Percentiles rank a stretch among this genome's conserved stretches.
Conservation (phyloP, 2,888 invertebrate genomes). For the Patella caerulea region DNA sequence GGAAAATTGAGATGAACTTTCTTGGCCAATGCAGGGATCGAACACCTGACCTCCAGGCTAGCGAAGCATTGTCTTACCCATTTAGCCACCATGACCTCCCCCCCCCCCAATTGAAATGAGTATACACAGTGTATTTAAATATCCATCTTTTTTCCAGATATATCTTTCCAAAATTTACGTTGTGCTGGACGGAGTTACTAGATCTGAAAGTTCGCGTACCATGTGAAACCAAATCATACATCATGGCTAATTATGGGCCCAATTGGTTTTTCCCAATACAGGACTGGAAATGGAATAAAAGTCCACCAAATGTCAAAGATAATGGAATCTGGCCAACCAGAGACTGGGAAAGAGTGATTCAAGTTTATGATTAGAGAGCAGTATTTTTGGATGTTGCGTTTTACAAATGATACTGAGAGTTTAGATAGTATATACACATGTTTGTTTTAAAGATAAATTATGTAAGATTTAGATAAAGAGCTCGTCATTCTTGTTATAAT, state of each 20-base stretch:
- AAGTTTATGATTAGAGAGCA: conserved; percentile 54
- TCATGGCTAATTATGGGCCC: conserved; percentile 75
- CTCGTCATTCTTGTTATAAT: too few relatives aligned
- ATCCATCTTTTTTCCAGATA: conserved; percentile 67
- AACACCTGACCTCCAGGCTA: too few relatives aligned
- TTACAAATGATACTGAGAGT: too few relatives aligned
- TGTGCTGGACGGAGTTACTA: conserved; percentile 75
- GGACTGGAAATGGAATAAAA: conserved; percentile 75
- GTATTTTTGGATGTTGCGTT: background rate
- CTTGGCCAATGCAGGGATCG: too few relatives aligned
- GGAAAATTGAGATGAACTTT: too few relatives aligned
- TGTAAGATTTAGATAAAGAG: too few relatives aligned
- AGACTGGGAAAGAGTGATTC: conserved; percentile 72
- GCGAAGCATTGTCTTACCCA: too few relatives aligned
- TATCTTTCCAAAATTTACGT: conserved; percentile 73
- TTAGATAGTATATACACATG: too few relatives aligned
- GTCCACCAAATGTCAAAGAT: conserved; percentile 74
- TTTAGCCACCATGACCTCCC: too few relatives aligned
- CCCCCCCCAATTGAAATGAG: too few relatives aligned
- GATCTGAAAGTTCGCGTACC: conserved; percentile 74
- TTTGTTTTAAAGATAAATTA: too few relatives aligned
- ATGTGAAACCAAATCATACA: conserved; percentile 73
- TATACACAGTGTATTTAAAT: background rate
- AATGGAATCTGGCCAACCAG: conserved; percentile 74
- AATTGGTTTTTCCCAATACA: conserved; percentile 74